A percentile compares a stretch with the other conserved stretches of the same genome.
phyloP scores from a whole-genome alignment of 2,113 vertebrate genomes.

The Stegostoma tigrinum region DNA sequence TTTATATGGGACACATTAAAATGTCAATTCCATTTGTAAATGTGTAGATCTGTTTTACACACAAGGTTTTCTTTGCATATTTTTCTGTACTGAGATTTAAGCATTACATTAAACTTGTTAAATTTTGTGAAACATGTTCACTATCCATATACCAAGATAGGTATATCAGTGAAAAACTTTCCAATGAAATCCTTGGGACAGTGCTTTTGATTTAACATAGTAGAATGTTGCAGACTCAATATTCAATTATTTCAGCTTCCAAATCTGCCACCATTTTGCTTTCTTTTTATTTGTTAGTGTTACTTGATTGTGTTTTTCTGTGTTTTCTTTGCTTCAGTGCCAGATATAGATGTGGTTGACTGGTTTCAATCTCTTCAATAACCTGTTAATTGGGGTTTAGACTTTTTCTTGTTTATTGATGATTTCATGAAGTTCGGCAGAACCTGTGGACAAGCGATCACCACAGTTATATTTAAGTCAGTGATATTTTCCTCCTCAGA shows the following conservation, averaged over 20 bases:
- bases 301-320: not conserved
- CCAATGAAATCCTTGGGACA: not conserved
- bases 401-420: no score
- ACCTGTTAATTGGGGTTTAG: no score
- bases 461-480: no score
- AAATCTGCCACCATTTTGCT: not conserved
- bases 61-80: not conserved
- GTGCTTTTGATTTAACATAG: not conserved
- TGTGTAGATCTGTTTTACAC: not conserved
- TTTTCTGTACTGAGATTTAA: not conserved
- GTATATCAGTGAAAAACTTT: not conserved
- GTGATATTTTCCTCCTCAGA: no score
- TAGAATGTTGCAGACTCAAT: no score
- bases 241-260: not conserved
- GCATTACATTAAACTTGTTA: not conserved
- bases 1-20: not conserved
- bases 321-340: not conserved
- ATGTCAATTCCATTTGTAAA: not conserved
- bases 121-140: not conserved
- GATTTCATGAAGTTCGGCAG: no score
- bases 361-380: no score
- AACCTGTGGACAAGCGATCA: no score
- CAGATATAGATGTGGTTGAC: no score
- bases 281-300: not conserved
- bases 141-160: not conserved